Percentiles rank a stretch among this genome's conserved stretches.
phyloP scores from a whole-genome alignment of 1,140 invertebrate species.

The Drosophila lini region DNA sequence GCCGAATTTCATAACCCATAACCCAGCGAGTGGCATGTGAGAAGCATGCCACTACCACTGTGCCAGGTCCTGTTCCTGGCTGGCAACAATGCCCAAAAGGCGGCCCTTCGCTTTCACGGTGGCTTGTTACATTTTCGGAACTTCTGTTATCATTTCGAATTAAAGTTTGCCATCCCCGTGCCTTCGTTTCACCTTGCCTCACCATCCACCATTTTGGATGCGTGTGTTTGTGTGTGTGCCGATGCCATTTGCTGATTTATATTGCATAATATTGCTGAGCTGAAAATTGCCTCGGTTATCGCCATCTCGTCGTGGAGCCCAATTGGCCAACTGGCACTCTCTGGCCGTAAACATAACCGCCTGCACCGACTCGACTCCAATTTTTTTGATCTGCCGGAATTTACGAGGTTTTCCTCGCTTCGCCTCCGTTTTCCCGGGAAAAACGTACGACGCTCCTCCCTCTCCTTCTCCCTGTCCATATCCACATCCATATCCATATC shows the following conservation, averaged over 20 bases:
- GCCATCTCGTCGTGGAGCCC: constrained; percentile 50
- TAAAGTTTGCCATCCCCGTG: constrained; percentile 49
- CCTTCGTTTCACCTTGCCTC: constrained; percentile 36
- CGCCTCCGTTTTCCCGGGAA: constrained; percentile 31
- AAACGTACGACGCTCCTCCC: constrained; percentile 4
- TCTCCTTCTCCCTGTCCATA: constrained; percentile 33
- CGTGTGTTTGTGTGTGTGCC: constrained; percentile 23
- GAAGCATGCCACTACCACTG: constrained; percentile 34
- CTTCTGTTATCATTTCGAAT: constrained; percentile 81
- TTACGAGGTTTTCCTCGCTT: constrained; percentile 50
- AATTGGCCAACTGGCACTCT: constrained; percentile 64
- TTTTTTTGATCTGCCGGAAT: constrained; percentile 76
- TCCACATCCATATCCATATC: constrained; percentile 59
- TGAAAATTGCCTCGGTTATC: constrained; percentile 62
- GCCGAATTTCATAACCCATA: constrained; percentile 1
- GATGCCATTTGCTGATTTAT: constrained; percentile 80
- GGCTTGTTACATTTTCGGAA: constrained; percentile 67
- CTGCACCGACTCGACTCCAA: constrained; percentile 55
- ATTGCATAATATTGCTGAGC: constrained; percentile 76
- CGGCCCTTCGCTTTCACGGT: constrained; percentile 62
- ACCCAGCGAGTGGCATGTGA: constrained; percentile 10
- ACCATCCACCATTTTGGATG: constrained; percentile 20
- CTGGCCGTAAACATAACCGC: constrained; percentile 63
- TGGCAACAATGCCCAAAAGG: constrained; percentile 22
- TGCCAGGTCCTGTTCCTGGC: constrained; percentile 5